phyloP scores from a whole-genome alignment of 2,888 invertebrate species.

The Campopleginae sp. region DNA sequence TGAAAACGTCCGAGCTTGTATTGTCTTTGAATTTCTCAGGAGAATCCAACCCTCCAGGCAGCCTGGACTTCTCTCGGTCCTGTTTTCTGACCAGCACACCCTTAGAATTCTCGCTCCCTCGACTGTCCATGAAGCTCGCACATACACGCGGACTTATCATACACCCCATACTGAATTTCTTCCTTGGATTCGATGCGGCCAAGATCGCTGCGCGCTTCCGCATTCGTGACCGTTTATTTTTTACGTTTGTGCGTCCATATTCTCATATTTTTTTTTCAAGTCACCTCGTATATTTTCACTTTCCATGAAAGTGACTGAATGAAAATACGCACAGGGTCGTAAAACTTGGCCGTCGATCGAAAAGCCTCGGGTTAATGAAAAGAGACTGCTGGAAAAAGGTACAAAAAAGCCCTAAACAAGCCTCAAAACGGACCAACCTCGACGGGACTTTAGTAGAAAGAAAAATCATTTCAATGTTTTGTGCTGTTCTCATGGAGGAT shows the following conservation, averaged over 20 bases:
- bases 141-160: background rate
- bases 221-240: slow-evolving; percentile 42
- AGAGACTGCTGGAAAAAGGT: background rate
- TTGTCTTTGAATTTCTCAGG: slow-evolving; percentile 77
- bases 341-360: slow-evolving; percentile 23
- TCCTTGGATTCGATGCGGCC: background rate
- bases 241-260: background rate
- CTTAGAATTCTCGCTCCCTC: slow-evolving; percentile 17
- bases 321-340: background rate
- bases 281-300: slow-evolving; percentile 2
- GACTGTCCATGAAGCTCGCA: background rate
- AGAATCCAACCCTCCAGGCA: slow-evolving; percentile 30
- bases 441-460: background rate
- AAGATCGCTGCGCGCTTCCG: slow-evolving; percentile 36
- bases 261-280: background rate
- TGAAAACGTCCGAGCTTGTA: slow-evolving; percentile 75
- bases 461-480: slow-evolving; percentile 32
- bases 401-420: slow-evolving; percentile 37
- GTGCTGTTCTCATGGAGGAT: slow-evolving; percentile 41
- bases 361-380: slow-evolving; percentile 33
- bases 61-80: slow-evolving; percentile 23
- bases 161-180: background rate
- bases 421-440: slow-evolving; percentile 29
- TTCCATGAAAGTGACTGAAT: slow-evolving; percentile 31
- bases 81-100: slow-evolving; percentile 64